These are phyloP conservation scores for Leucophenga montana DNA, from an alignment of 2,888 invertebrate genomes.

Conservation along the genomic window DNA sequence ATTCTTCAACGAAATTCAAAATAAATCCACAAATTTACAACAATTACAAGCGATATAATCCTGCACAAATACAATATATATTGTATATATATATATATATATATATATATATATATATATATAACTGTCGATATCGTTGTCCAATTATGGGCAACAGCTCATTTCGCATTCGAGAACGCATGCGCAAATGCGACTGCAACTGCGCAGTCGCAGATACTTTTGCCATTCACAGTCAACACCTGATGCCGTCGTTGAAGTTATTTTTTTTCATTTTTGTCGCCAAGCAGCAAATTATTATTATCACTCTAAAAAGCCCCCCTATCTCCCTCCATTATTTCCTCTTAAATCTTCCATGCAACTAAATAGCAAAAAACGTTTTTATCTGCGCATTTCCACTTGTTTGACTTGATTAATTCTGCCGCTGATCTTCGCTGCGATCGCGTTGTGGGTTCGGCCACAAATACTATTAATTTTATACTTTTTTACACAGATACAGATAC, in stretches of 20 bases:
- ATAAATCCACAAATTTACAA: constrained; percentile 26
- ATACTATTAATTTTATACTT: constrained; percentile 23
- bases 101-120: not conserved
- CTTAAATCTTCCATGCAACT: too few relatives aligned
- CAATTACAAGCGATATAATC: constrained; percentile 23
- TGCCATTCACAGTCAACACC: constrained; percentile 1
- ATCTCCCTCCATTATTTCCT: too few relatives aligned
- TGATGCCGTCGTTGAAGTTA: not conserved
- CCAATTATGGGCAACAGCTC: constrained; percentile 28
- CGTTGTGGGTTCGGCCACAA: constrained; percentile 23
- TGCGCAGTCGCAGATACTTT: not conserved
- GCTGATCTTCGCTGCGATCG: constrained; percentile 8
- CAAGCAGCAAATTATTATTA: too few relatives aligned
- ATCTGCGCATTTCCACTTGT: constrained; percentile 27
- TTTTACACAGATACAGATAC: not conserved
- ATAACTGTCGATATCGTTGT: constrained; percentile 18
- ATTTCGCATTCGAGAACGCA: constrained; percentile 18
- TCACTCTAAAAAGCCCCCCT: too few relatives aligned
- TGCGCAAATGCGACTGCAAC: not conserved
- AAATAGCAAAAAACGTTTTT: constrained; percentile 23
- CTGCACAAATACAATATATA: constrained; percentile 9
- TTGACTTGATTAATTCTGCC: constrained; percentile 24
- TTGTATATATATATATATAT: not conserved
- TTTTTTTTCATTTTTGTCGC: not conserved
- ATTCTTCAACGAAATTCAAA: not conserved